Base-by-base conservation (phyloP, 1,140 invertebrate genomes). In the Pachypeltis micranthus region DNA sequence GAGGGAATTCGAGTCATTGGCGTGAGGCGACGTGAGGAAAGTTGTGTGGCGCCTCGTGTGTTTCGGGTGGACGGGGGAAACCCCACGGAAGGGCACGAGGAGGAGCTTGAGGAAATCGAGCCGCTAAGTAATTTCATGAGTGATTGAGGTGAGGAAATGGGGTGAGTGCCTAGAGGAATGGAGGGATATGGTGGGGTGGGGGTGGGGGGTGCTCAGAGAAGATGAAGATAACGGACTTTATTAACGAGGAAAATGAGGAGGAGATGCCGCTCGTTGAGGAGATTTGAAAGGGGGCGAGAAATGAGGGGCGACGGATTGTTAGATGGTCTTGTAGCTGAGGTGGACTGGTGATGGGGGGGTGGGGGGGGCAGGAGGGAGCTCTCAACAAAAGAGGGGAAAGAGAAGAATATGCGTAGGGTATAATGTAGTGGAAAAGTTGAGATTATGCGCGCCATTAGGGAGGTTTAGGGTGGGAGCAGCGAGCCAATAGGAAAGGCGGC, bases 351-450 rank as follows among this genome's bases (percentile, higher is more conserved):
- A 39, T 39, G 34, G n/a, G 34, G 34, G n/a, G 34, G 34, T 39
- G 7, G 34, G n/a, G 34, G n/a, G 7, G 7, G 7, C 34, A 39
- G 7, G 7, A 10, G n/a, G 34, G 34, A 39, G 7, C 7, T 10
- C n/a, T 7, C 7, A 10, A n/a, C n/a, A 21, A 51, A 51, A 21
- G 47, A 21, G 23, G 7, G 7, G 47, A 21, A 21, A 58, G 39
- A 44, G 25, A 63, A 63, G 54, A 59, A 63, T 63, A 44, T 63
- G 63, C 28, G 61, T 51, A 23, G 44, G 59, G 62, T 29, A 62
- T 62, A 62, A 59, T 44, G 63, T 59, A 44, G 51, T 44, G 62
- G 62, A 59, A 59, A 34, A 29, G 39, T 47, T 47, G 44, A 59
- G 54, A 63, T 57, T 44, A 44, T 56, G 39, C 55, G 47, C 63